Percentiles rank a stretch among this genome's conserved stretches.
These are phyloP conservation scores for Laticauda laticaudata DNA, from an alignment of 2,113 vertebrate genomes.

Conservation along the genomic window DNA sequence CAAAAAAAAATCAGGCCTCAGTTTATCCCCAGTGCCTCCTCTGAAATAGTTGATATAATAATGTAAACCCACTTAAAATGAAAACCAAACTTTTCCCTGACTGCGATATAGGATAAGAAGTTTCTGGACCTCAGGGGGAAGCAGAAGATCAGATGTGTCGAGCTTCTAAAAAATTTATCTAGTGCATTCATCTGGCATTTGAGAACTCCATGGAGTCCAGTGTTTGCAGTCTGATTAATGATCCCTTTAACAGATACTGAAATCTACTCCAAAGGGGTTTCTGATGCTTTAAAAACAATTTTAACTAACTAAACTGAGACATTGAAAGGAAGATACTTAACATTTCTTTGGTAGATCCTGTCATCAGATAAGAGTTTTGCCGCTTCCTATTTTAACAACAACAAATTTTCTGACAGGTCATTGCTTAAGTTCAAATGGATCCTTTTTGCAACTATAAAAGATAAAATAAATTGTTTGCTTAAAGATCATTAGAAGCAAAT, in stretches of 20 bases:
- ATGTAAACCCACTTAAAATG: conserved; percentile 54
- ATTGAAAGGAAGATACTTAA: conserved; percentile 23
- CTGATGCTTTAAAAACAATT: conserved; percentile 24
- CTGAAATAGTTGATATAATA: conserved; percentile 53
- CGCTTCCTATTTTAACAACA: conserved; percentile 1
- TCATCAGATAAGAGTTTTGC: conserved; percentile 1
- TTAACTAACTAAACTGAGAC: conserved; percentile 28
- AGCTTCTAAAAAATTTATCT: conserved; percentile 44
- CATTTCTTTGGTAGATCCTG: conserved; percentile 20
- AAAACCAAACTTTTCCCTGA: conserved; percentile 56
- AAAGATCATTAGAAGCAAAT: conserved; percentile 32
- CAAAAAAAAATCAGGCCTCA: conserved; percentile 5
- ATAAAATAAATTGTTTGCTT: neutral
- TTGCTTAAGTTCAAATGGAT: conserved; percentile 3
- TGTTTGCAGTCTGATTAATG: conserved; percentile 46
- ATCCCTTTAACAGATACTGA: conserved; percentile 43
- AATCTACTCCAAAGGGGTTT: conserved; percentile 46
- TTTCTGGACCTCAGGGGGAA: conserved; percentile 42
- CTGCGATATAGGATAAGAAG: conserved; percentile 54
- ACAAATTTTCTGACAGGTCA: neutral
- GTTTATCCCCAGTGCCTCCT: neutral
- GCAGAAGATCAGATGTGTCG: neutral
- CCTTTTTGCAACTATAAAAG: conserved; percentile 1
- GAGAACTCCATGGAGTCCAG: conserved; percentile 47
- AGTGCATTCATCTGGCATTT: conserved; percentile 30